Evolutionary conservation across 2,113 vertebrate genomes (phyloP).

Genomic region (Neolamprologus cancellatus): DNA sequence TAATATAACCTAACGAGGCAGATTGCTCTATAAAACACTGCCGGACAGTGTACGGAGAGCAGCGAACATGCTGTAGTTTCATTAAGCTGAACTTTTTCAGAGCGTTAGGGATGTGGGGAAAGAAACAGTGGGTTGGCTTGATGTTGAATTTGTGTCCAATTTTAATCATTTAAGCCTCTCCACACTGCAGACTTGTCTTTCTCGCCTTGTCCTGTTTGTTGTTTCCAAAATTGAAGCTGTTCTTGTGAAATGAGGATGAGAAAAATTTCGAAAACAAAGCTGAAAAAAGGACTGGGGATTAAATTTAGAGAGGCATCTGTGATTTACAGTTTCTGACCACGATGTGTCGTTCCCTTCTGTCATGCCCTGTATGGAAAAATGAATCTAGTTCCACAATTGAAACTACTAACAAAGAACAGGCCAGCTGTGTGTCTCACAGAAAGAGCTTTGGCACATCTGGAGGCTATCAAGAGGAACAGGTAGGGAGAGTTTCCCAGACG

Average conservation of each 20-base stretch:
- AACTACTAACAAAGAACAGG: constrained; percentile 19
- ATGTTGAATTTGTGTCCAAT: neutral
- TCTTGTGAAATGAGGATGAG: neutral
- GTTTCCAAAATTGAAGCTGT: neutral
- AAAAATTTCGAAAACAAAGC: neutral
- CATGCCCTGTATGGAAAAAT: neutral
- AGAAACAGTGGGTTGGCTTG: neutral
- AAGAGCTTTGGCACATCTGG: constrained; percentile 32
- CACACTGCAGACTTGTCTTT: neutral
- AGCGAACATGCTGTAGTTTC: constrained; percentile 54
- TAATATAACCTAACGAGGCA: constrained; percentile 51
- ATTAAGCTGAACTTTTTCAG: constrained; percentile 39
- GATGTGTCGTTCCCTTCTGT: neutral
- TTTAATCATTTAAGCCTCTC: neutral
- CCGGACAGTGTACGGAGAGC: constrained; percentile 34
- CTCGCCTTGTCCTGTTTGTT: neutral
- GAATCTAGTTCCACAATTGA: neutral
- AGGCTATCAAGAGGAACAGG: constrained; percentile 17
- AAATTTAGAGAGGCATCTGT: neutral
- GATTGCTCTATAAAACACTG: constrained; percentile 38
- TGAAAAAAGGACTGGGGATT: neutral
- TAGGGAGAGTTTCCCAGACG: constrained; percentile 5
- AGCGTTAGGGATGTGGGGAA: neutral
- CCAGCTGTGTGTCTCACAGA: neutral
- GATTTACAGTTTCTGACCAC: neutral